Evolutionary conservation across 2,888 invertebrate species (phyloP), one percentile per base, ranked within the genome.

Genomic region (Panorpa germanica): DNA sequence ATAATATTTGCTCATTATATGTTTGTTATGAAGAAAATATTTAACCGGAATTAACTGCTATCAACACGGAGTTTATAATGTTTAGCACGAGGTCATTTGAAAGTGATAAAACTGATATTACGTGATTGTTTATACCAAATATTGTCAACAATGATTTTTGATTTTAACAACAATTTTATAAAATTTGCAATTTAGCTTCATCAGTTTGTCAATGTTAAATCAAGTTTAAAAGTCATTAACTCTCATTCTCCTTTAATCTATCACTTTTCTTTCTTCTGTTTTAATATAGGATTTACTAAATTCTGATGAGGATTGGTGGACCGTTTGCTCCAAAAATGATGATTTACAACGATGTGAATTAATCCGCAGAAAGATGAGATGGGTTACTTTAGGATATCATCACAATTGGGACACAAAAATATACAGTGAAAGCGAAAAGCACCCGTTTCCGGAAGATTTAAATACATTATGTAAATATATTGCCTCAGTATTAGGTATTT

Each of bases 371-470:
- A 58, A 59, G 34, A 52, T 98, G 41, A 60, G 96, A 42, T 98
- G 98, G 98, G 70, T 80, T 2, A 98, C 96, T 0, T 54, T 96
- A 19, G 98, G 98, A 9, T 95, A 93, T 49, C 96, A 98, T 55
- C 93, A 98, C 53, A 75, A 98, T 50, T 98, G 98, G 96, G 75
- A 90, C 44, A 81, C 85, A 31, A 98, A 96, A 65, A 71, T 71
- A 8, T 86, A 86, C 45, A 65, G 59, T 33, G 81, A 85, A 51
- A 50, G 62, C 4, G 64, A 61, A 35, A 68, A 60, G 47, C 59
- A 66, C 27, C 45, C 52, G 7, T 81, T 93, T 52, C 91, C 91
- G 0, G 38, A 45, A 9, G 86, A 90, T 42, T 54, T 93, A 31
- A 55, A 55, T 3, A 51, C 57, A 15, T 49, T 91, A 34, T 68